Base-by-base conservation (phyloP, 2,797 vertebrate genomes). In the Dromococcyx pavoninus region DNA sequence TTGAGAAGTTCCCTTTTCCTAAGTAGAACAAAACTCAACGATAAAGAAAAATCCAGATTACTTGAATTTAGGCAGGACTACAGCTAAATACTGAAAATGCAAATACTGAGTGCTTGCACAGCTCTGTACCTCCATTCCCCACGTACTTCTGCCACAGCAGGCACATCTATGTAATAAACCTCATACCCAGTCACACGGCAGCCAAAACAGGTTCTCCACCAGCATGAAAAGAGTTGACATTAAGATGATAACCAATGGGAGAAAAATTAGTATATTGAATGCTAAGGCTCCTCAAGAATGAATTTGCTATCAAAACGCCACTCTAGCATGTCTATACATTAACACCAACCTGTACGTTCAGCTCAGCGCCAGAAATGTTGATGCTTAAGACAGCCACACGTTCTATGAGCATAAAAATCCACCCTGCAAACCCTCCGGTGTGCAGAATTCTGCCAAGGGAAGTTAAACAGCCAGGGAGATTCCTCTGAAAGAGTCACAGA, bases 91-190 rank as follows among this genome's bases (percentile, higher is more conserved):
- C 1, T 2, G 41, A 65, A 85, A 69, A 27, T 1, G 13, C 51
- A 54, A 64, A 57, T 5, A n/a, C 10, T 2, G 3, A 57, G 28
- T 8, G 3, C 28, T 66, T 0, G 0, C 53, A 9, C n/a, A 44
- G 66, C 35, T 33, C 9, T 0, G 0, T 4, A 28, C 28, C 64
- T 73, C 60, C 48, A 43, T 17, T 35, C 73, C 46, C 44, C 58
- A 33, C 9, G 12, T 3, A 15, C 58, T 66, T 19, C 28, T 43
- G 32, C 25, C 30, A 9, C 70, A 54, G 53, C 16, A 39, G 7
- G 35, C 46, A 61, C 54, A 51, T 19, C 69, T 5, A n/a, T 35
- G 13, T 5, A 1, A 57, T 41, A 43, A 54, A 2, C 46, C 71
- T 43, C 60, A 32, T 66, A 33, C 9, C 13, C 25, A n/a, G 32